phyloP scores from a whole-genome alignment of 2,888 invertebrate genomes.

The Sesia bembeciformis region DNA sequence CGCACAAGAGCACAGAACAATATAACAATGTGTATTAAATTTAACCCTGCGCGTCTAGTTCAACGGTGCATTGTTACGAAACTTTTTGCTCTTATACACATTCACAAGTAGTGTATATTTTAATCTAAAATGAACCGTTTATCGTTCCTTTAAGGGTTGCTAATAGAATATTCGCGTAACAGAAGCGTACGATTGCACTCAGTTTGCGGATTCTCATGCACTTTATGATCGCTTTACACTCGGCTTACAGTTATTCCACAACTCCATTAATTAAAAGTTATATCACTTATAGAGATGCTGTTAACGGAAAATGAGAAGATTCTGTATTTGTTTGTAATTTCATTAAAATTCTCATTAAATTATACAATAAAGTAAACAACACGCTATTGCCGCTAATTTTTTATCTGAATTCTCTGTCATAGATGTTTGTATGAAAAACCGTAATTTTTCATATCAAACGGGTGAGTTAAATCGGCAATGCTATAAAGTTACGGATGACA shows the following conservation, averaged over 20 bases:
- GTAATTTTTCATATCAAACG: too few species aligned
- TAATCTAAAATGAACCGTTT: slow-evolving; percentile 23
- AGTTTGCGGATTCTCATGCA: slow-evolving; percentile 34
- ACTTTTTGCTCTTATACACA: slow-evolving; percentile 50
- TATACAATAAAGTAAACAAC: too few species aligned
- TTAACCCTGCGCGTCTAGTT: slow-evolving; percentile 45
- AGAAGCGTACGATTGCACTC: slow-evolving; percentile 19
- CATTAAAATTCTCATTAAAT: too few species aligned
- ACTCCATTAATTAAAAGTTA: slow-evolving; percentile 2
- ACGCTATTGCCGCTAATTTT: too few species aligned
- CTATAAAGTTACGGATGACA: too few species aligned
- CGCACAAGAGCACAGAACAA: too few species aligned
- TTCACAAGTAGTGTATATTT: slow-evolving; percentile 32
- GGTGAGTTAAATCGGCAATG: too few species aligned
- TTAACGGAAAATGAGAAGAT: background rate
- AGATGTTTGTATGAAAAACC: too few species aligned
- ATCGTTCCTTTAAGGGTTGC: slow-evolving; percentile 11
- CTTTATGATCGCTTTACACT: slow-evolving; percentile 34
- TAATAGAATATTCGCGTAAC: slow-evolving; percentile 10
- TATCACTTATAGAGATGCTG: background rate
- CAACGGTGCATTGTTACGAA: slow-evolving; percentile 48
- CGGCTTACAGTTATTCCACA: slow-evolving; percentile 4
- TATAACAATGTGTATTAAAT: too few species aligned
- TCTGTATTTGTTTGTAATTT: too few species aligned
- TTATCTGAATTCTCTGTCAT: too few species aligned